Evolutionary conservation across 2,888 invertebrate genomes (phyloP).

Genomic region (Lochmaea capreae): DNA sequence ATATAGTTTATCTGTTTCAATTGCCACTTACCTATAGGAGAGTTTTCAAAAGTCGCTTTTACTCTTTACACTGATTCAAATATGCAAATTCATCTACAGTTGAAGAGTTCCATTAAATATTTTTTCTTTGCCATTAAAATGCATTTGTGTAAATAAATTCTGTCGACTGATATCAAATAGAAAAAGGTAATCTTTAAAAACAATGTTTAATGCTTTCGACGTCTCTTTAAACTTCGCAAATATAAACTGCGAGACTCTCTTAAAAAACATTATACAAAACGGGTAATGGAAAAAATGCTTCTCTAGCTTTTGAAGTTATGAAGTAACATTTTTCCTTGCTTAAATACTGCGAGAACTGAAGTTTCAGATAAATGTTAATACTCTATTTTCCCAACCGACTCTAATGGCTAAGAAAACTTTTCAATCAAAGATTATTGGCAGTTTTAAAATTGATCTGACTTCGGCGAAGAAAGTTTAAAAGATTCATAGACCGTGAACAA

Average conservation of each 20-base stretch:
- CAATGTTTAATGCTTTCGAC: neutral
- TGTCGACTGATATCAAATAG: neutral
- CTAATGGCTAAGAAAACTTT: neutral
- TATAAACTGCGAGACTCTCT: too few species aligned
- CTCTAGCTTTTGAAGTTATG: too few species aligned
- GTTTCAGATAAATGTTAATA: neutral
- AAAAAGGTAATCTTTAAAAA: neutral
- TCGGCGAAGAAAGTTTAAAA: conserved; percentile 8
- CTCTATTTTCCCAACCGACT: neutral
- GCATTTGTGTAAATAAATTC: neutral
- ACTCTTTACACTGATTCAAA: neutral
- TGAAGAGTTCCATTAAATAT: conserved; percentile 2
- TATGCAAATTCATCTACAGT: neutral
- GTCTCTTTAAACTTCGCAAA: too few species aligned
- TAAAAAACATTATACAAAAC: too few species aligned
- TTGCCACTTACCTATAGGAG: neutral
- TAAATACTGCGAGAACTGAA: neutral
- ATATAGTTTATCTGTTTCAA: neutral
- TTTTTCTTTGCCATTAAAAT: conserved; percentile 9
- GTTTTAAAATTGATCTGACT: neutral
- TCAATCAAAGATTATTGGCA: neutral
- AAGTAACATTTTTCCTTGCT: neutral
- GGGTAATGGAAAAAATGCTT: too few species aligned
- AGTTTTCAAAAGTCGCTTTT: neutral
- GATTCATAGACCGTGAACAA: conserved; percentile 22